Evolutionary conservation across 92 coral and sea anemone species (phyloP).

Genomic region (Meandrina meandrites): DNA sequence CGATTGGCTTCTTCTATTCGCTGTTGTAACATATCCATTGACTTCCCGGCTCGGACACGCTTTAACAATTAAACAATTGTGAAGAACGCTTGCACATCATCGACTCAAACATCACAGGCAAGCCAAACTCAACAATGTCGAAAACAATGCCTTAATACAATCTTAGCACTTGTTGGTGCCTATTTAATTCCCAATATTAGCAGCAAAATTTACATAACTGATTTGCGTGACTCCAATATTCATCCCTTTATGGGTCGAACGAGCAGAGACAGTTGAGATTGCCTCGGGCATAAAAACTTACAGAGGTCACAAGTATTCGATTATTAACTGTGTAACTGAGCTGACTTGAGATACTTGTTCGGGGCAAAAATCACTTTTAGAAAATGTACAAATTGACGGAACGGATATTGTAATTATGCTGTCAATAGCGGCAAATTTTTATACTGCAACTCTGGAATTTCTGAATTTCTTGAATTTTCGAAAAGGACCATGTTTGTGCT

Average conservation of each 20-base stretch:
- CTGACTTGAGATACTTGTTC: no score
- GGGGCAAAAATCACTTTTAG: no score
- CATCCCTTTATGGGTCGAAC: neutral
- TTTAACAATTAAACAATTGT: neutral
- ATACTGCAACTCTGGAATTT: no score
- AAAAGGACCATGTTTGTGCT: no score
- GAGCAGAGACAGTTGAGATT: neutral
- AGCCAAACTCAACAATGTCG: neutral
- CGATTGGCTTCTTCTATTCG: constrained; percentile 37
- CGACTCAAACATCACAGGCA: neutral
- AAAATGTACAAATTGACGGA: no score
- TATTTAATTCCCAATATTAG: neutral
- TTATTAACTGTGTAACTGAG: no score
- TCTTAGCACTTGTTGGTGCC: neutral
- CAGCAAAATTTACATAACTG: neutral
- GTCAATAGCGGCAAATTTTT: no score
- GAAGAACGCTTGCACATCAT: neutral
- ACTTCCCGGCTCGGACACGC: no score
- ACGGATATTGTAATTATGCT: no score
- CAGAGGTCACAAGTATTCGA: no score
- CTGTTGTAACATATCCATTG: constrained; percentile 22
- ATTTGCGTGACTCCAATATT: neutral
- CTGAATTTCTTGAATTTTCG: no score
- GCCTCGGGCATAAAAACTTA: no score
- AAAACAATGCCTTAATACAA: neutral